Evolutionary conservation across 1,140 invertebrate species (phyloP).

Genomic region (Lasioglossum baleicum): DNA sequence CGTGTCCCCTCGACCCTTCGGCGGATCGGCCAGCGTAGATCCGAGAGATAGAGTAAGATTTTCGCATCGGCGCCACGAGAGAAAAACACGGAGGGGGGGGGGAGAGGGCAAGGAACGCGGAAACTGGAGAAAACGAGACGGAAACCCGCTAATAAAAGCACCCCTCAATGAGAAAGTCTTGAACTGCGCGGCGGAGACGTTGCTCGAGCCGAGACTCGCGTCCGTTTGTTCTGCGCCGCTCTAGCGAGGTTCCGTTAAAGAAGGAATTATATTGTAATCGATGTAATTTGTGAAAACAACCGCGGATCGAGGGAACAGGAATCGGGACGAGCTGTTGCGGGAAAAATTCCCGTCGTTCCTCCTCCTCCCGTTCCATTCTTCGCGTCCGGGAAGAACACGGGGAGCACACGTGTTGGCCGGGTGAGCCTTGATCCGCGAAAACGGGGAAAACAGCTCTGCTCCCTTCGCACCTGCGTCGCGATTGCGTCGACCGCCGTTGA

Average conservation of each 20-base stretch:
- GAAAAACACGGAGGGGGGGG: constrained; percentile 3
- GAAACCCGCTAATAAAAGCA: constrained; percentile 57
- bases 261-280: constrained; percentile 59
- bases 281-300: constrained; percentile 56
- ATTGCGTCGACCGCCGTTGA: not conserved
- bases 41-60: constrained; percentile 26
- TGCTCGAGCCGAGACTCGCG: constrained; percentile 24
- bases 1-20: constrained; percentile 28
- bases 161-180: constrained; percentile 66
- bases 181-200: constrained; percentile 48
- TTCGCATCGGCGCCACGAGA: constrained; percentile 29
- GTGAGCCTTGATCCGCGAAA: too few species aligned
- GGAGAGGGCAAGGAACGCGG: constrained; percentile 4
- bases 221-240: constrained; percentile 47
- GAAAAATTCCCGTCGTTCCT: not conserved
- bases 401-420: too few species aligned
- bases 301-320: not conserved
- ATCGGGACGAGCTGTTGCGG: not conserved
- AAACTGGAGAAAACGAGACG: constrained; percentile 37
- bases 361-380: too few species aligned
- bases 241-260: constrained; percentile 46
- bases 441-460: too few species aligned
- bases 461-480: constrained; percentile 22
- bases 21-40: constrained; percentile 36
- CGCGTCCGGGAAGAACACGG: too few species aligned